A percentile compares a stretch with the other conserved stretches of the same genome.
phyloP scores from a whole-genome alignment of 2,797 vertebrate species.

The Tokudaia muenninki region DNA sequence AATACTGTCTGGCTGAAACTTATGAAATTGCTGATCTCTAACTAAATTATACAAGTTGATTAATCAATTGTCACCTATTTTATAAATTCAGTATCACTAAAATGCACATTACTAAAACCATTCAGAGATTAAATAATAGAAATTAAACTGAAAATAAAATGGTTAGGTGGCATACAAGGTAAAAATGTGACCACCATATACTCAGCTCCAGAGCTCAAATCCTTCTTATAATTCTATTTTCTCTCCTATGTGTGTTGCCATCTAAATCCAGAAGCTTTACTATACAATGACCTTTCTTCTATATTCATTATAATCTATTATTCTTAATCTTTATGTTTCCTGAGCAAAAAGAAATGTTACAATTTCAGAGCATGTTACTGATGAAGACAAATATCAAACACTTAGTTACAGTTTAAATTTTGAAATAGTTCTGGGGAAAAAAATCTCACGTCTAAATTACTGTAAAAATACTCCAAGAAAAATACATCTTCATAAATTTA shows the following conservation, averaged over 20 bases:
- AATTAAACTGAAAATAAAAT: not conserved
- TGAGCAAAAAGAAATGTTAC: not conserved
- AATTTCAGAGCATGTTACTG: not conserved
- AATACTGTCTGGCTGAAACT: not conserved
- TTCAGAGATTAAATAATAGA: slow-evolving; percentile 12
- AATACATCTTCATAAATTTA: slow-evolving; percentile 1
- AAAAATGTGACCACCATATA: not conserved
- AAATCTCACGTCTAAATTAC: slow-evolving; percentile 29
- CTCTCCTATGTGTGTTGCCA: not conserved
- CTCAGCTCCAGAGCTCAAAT: not conserved
- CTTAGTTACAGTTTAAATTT: slow-evolving; percentile 44
- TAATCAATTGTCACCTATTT: not conserved
- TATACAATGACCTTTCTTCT: not conserved
- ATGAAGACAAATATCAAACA: slow-evolving; percentile 18
- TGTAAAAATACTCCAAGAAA: not conserved
- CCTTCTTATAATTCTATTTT: not conserved
- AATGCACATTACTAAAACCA: not conserved
- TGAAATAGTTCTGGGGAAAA: not conserved
- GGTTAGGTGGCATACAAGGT: not conserved
- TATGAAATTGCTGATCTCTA: not conserved
- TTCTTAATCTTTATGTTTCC: not conserved
- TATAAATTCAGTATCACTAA: not conserved
- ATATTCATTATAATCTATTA: slow-evolving; percentile 21
- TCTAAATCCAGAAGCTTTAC: not conserved
- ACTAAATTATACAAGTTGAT: not conserved